These are phyloP conservation scores for Myrmophylax atrothorax DNA, from an alignment of 2,113 vertebrate species.

Conservation along the genomic window DNA sequence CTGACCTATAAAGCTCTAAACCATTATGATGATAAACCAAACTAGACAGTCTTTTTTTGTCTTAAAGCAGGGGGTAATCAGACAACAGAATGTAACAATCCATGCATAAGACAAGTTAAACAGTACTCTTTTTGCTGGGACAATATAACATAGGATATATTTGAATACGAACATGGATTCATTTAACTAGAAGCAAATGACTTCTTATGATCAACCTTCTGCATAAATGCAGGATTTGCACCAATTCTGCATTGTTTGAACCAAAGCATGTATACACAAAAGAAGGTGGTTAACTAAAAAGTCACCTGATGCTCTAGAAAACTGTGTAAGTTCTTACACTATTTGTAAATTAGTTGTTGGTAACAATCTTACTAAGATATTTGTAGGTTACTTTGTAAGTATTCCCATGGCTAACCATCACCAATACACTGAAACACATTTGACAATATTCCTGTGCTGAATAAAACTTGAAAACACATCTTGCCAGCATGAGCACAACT, in stretches of 20 bases:
- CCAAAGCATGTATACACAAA: not conserved
- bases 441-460: not conserved
- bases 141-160: not conserved
- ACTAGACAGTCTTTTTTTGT: not conserved
- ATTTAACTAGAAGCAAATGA: not conserved
- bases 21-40: not conserved
- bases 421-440: not conserved
- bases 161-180: not conserved
- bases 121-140: not conserved
- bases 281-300: not conserved
- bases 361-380: not conserved
- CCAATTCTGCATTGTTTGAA: not conserved
- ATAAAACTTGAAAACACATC: not conserved
- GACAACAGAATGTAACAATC: not conserved
- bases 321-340: not conserved
- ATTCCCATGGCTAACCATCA: not conserved
- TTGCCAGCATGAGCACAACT: not conserved
- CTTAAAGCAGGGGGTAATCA: not conserved
- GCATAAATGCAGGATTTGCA: not conserved
- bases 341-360: not conserved
- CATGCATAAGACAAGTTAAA: not conserved
- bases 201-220: not conserved
- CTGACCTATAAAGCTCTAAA: not conserved
- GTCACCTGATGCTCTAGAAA: not conserved
- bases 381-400: not conserved